A percentile compares a stretch with the other conserved stretches of the same genome.
Evolutionary conservation across 2,888 invertebrate genomes (phyloP).

Genomic region (Chromoteleia sp.): DNA sequence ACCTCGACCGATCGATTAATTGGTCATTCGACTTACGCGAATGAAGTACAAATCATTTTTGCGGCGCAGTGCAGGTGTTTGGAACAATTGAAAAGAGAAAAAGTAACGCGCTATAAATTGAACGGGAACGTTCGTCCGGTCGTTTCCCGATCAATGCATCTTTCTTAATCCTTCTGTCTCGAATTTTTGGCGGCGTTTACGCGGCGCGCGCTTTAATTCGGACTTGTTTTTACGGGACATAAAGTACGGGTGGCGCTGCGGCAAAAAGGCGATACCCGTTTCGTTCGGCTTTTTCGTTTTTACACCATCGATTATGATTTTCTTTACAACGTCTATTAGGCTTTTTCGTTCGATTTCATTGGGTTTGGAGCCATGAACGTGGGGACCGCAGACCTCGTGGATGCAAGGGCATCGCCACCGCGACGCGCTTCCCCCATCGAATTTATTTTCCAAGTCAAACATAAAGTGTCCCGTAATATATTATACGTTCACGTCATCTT

Average conservation of each 20-base stretch:
- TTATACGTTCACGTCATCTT: slow-evolving; percentile 78
- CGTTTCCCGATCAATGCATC: slow-evolving; percentile 44
- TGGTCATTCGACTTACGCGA: too few species aligned
- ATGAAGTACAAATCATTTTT: slow-evolving; percentile 18
- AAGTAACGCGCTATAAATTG: slow-evolving; percentile 23
- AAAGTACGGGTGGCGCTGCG: slow-evolving; percentile 7
- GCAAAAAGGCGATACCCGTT: slow-evolving; percentile 17
- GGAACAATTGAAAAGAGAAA: background rate
- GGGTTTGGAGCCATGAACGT: slow-evolving; percentile 42
- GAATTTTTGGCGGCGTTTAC: slow-evolving; percentile 27
- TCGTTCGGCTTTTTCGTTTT: slow-evolving; percentile 33
- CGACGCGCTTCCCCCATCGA: slow-evolving; percentile 69
- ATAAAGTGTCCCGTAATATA: slow-evolving; percentile 74
- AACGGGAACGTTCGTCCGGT: slow-evolving; percentile 9
- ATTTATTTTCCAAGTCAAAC: slow-evolving; percentile 71
- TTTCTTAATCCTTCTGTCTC: slow-evolving; percentile 43
- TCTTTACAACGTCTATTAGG: slow-evolving; percentile 65
- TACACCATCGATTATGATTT: slow-evolving; percentile 68
- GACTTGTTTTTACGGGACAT: slow-evolving; percentile 18
- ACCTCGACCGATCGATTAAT: too few species aligned
- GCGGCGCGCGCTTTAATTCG: slow-evolving; percentile 8
- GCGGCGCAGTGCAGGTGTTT: slow-evolving; percentile 6
- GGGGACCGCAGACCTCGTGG: slow-evolving; percentile 49
- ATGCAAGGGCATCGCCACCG: slow-evolving; percentile 65
- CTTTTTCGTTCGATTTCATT: slow-evolving; percentile 63